A percentile compares a stretch with the other conserved stretches of the same genome.
These are phyloP conservation scores for Euphonia xanthogaster DNA, from an alignment of 2,797 vertebrate genomes.

Conservation along the genomic window DNA sequence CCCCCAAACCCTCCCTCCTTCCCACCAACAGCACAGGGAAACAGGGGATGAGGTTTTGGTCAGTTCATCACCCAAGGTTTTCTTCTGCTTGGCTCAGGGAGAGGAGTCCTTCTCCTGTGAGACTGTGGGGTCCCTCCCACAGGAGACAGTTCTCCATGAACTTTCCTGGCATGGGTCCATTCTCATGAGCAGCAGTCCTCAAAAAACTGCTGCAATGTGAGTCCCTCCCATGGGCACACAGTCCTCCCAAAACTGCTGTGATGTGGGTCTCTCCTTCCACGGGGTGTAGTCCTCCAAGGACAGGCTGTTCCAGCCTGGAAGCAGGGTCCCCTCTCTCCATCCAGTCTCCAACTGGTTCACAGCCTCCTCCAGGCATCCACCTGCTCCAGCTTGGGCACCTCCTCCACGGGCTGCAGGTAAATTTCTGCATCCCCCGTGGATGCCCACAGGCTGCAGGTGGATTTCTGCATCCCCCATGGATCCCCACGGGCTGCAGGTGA, in stretches of 20 bases:
- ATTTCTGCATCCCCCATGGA: neutral
- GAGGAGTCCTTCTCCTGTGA: neutral
- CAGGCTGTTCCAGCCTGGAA: neutral
- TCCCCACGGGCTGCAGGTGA: neutral
- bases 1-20: neutral
- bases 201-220: too few relatives aligned
- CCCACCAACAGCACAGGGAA: rapidly evolving
- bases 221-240: neutral
- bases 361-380: neutral
- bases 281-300: rapidly evolving
- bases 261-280: rapidly evolving
- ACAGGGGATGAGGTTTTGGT: too few relatives aligned
- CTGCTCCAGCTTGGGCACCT: neutral
- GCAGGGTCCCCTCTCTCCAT: neutral
- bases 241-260: neutral
- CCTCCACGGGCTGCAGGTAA: rapidly evolving
- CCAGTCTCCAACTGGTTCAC: neutral
- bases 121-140: rapidly evolving
- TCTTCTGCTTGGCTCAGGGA: neutral
- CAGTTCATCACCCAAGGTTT: neutral
- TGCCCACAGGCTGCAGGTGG: rapidly evolving
- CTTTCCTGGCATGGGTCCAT: rapidly evolving
- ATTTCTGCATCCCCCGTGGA: neutral
- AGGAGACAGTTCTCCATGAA: rapidly evolving
- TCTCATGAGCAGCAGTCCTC: rapidly evolving